Percentiles rank a stretch among this genome's conserved stretches.
phyloP scores from a whole-genome alignment of 2,797 vertebrate species.

The Anableps anableps region DNA sequence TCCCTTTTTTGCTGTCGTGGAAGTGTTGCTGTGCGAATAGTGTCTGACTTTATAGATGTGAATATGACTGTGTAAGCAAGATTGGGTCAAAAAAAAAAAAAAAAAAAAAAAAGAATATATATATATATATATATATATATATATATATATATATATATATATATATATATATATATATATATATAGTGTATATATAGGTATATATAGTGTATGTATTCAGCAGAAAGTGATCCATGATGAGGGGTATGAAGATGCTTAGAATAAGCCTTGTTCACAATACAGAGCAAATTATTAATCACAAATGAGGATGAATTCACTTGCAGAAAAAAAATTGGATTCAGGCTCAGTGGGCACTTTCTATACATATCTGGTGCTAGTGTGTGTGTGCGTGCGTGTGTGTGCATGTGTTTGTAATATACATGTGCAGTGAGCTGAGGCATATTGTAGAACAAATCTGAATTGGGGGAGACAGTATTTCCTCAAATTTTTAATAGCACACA shows the following conservation, averaged over 20 bases:
- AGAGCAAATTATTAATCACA: background rate
- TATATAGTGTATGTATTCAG: too few species aligned
- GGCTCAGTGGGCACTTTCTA: background rate
- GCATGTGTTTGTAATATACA: conserved; percentile 9
- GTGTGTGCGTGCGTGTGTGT: conserved; percentile 12
- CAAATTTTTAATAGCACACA: background rate
- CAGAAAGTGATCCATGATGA: background rate
- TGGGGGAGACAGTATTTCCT: background rate
- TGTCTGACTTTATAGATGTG: conserved; percentile 2
- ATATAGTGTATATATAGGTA: background rate
- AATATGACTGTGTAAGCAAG: conserved; percentile 2
- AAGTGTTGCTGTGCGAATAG: conserved; percentile 15
- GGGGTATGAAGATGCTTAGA: background rate
- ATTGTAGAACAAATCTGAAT: background rate
- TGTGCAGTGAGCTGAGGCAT: conserved; percentile 2
- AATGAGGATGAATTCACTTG: background rate
- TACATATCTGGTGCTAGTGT: background rate
- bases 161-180: background rate
- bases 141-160: background rate
- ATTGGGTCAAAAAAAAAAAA: background rate
- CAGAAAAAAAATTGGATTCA: background rate
- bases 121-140: background rate
- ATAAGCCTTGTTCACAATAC: background rate
- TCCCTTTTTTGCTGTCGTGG: conserved; percentile 16
- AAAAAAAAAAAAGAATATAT: background rate